Evolutionary conservation across 1,140 invertebrate species (phyloP), one percentile per base, ranked within the genome.

Genomic region (Drosophila tristis): DNA sequence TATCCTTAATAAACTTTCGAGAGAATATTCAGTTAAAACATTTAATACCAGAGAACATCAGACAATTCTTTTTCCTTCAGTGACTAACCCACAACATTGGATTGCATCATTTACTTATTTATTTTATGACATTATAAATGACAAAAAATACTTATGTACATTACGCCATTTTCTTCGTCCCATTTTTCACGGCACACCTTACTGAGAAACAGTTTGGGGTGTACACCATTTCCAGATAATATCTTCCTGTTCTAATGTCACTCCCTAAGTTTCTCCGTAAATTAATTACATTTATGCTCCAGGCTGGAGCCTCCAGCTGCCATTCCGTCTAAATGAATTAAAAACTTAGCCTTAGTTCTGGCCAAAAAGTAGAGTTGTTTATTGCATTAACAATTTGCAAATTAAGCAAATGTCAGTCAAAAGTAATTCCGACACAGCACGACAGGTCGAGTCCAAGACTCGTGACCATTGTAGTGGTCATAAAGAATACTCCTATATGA

Each of bases 401-500:
- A 13, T 75, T 66, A 75, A 58, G 61, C 75, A 58, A 70, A 31
- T 70, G 67, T 50, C 65, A 35, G 65, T 23, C n/a, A 4, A 20
- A 70, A 70, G 53, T 70, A 75, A 75, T 75, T 55, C 61, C 25
- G 50, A 39, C 26, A 20, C 54, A 66, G 39, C 72, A 75, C 72
- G 72, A 66, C 71, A 74, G 44, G 43, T n/a, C 58, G 15, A 49
- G 59, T 39, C 23, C 29, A 20, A 42, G 39, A 54, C 3, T 54
- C 13, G 4, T 39, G 64, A 63, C 42, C 54, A 53, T 56, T 74
- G 58, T 65, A 35, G 29, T 45, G 64, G 68, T 57, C 31, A 68
- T 56, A 70, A 68, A 50, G 67, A n/a, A 70, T 45, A 45, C 68
- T 57, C 64, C 5, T 15, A 66, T 50, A 75, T 75, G 72, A 75